Conservation (phyloP, 2,797 vertebrate species). For the Odontamblyopus lacepedii region DNA sequence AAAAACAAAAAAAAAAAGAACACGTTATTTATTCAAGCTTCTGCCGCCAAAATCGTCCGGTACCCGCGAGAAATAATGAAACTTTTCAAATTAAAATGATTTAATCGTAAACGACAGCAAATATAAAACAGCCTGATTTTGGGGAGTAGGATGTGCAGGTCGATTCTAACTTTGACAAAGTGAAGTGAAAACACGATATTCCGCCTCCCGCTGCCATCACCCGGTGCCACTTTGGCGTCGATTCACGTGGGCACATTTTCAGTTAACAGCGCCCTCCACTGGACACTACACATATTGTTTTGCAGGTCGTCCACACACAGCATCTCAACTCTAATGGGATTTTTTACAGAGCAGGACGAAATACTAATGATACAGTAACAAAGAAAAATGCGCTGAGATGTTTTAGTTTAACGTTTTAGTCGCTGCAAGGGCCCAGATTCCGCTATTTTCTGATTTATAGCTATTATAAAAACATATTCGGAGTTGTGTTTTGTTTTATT, state of each 20-base stretch:
- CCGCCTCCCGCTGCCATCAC: neutral
- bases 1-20: too few species aligned
- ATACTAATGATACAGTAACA: neutral
- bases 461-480: too few species aligned
- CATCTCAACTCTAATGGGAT: neutral
- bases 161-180: neutral
- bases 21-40: too few species aligned
- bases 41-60: too few species aligned
- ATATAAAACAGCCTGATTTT: neutral
- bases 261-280: slow-evolving; percentile 49
- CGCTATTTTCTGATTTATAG: too few species aligned
- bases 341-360: neutral
- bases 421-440: neutral
- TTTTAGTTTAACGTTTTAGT: neutral
- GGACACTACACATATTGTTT: slow-evolving; percentile 34
- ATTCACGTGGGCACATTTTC: slow-evolving; percentile 14
- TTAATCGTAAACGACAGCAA: neutral
- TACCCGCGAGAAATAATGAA: too few species aligned
- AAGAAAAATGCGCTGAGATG: neutral
- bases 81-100: neutral
- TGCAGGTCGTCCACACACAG: neutral
- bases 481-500: too few species aligned
- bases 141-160: neutral
- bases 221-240: neutral
- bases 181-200: neutral